phyloP scores from a whole-genome alignment of 2,113 vertebrate species.

The Misgurnus mizolepis region DNA sequence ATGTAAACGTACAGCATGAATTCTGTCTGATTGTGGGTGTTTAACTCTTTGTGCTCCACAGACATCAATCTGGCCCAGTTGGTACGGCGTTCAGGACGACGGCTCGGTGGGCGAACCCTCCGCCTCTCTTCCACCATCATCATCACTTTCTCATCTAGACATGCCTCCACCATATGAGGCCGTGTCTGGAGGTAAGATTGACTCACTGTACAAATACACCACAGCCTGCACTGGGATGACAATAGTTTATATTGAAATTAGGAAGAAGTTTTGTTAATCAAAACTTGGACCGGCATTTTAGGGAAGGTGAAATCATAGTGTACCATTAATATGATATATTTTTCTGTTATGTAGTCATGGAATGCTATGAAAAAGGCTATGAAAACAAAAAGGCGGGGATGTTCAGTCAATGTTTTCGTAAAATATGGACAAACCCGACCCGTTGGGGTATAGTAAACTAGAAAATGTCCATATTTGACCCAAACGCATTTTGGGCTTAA shows the following conservation, averaged over 20 bases:
- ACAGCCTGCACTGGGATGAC: not conserved
- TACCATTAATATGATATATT: not conserved
- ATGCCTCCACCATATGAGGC: constrained; percentile 83
- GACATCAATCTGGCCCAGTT: constrained; percentile 80
- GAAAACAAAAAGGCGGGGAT: too few relatives aligned
- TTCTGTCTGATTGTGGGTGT: constrained; percentile 19
- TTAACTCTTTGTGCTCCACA: constrained; percentile 56
- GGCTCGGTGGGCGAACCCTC: constrained; percentile 77
- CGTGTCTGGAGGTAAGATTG: constrained; percentile 74
- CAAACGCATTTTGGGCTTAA: too few relatives aligned
- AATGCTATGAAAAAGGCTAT: too few relatives aligned
- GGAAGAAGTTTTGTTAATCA: not conserved
- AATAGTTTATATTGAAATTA: not conserved
- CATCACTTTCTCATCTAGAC: constrained; percentile 78
- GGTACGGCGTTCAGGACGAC: constrained; percentile 81
- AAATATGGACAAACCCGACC: too few relatives aligned
- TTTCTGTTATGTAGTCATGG: not conserved
- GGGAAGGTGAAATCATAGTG: not conserved
- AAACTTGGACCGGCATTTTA: not conserved
- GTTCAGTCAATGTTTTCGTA: too few relatives aligned
- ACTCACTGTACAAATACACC: not conserved
- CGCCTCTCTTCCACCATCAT: constrained; percentile 72
- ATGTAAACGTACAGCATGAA: not conserved
- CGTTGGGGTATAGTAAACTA: too few relatives aligned
- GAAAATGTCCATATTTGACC: too few relatives aligned